Conservation (phyloP, 1,140 invertebrate species). For the Tigriopus japonicus region DNA sequence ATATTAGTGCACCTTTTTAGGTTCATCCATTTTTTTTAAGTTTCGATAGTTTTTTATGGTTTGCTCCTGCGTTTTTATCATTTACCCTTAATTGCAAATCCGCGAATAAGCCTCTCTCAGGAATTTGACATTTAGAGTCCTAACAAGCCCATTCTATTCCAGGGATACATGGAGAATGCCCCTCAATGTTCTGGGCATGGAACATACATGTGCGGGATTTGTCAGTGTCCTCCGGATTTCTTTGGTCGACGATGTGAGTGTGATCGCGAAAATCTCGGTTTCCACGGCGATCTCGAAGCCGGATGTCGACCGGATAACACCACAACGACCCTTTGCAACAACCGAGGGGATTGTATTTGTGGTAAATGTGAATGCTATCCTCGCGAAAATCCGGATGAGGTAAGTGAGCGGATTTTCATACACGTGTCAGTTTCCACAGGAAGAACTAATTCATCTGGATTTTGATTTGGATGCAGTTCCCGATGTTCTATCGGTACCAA, state of each 20-base stretch:
- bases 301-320: slow-evolving; percentile 54
- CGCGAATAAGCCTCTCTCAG: too few relatives aligned
- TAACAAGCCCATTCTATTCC: slow-evolving; percentile 18
- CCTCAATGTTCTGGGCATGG: slow-evolving; percentile 40
- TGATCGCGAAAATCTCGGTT: slow-evolving; percentile 28
- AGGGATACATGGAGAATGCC: slow-evolving; percentile 21
- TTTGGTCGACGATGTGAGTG: slow-evolving; percentile 78
- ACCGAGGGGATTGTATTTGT: slow-evolving; percentile 55
- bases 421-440: background rate
- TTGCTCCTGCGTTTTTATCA: too few relatives aligned
- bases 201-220: slow-evolving; percentile 65
- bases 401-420: too few relatives aligned
- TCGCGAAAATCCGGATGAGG: slow-evolving; percentile 28
- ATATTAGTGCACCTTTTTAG: too few relatives aligned
- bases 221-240: slow-evolving; percentile 51
- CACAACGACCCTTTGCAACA: slow-evolving; percentile 46
- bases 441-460: background rate
- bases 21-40: too few relatives aligned
- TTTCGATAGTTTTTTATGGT: too few relatives aligned
- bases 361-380: slow-evolving; percentile 54
- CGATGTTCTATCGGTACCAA: too few relatives aligned
- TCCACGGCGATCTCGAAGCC: slow-evolving; percentile 24
- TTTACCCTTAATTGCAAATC: too few relatives aligned
- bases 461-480: too few relatives aligned
- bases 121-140: too few relatives aligned